A percentile compares a stretch with the other conserved stretches of the same genome.
These are phyloP conservation scores for Fringilla coelebs DNA, from an alignment of 2,797 vertebrate species.

Conservation along the genomic window DNA sequence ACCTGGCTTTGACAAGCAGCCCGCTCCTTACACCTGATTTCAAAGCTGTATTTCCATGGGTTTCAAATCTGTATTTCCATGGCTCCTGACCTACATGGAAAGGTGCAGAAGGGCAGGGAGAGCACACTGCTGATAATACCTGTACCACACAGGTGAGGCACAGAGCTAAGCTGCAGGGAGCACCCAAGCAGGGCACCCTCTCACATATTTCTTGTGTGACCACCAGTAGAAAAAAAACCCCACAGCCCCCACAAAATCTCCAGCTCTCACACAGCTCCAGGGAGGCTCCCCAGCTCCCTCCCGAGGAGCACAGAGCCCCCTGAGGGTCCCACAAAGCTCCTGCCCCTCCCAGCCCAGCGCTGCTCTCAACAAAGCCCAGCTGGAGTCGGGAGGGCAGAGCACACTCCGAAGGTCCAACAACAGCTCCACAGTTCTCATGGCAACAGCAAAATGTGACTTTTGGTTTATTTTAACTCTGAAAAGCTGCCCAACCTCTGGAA, in stretches of 20 bases:
- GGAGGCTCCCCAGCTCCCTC: not conserved
- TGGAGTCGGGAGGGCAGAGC: accelerated
- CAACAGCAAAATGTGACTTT: not conserved
- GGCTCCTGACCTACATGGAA: accelerated
- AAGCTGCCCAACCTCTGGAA: not conserved
- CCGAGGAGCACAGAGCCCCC: not conserved
- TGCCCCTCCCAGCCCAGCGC: not conserved
- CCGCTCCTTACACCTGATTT: not conserved
- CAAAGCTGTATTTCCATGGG: not conserved
- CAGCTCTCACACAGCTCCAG: accelerated
- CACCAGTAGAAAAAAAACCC: not conserved
- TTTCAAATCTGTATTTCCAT: not conserved
- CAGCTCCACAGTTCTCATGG: not conserved
- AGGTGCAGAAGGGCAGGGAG: not conserved
- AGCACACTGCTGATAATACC: not conserved
- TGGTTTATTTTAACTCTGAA: not conserved
- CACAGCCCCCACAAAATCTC: not conserved
- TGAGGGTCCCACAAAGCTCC: not conserved
- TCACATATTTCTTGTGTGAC: not conserved
- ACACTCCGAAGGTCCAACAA: accelerated
- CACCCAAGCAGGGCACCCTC: accelerated
- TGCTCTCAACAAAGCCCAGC: not conserved
- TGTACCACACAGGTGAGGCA: accelerated
- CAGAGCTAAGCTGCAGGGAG: not conserved
- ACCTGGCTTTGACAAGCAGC: not conserved